Evolutionary conservation across 2,888 invertebrate genomes (phyloP).

Genomic region (Cheilosia scutellata): DNA sequence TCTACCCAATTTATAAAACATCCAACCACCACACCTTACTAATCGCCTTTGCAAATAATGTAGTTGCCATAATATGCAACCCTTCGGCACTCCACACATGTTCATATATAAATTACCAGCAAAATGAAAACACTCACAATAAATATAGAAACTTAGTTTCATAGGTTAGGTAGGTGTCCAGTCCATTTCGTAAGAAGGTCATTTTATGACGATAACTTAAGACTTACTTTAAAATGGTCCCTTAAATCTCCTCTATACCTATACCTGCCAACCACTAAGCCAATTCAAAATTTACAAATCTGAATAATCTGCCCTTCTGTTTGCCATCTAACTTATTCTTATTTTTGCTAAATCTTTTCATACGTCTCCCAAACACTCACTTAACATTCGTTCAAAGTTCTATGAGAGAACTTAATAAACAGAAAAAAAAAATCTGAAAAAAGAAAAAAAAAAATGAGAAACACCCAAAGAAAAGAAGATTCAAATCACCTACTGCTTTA

Average conservation of each 20-base stretch:
- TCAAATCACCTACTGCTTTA: slow-evolving; percentile 54
- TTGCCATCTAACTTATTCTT: neutral
- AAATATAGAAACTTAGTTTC: no score
- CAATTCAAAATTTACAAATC: slow-evolving; percentile 1
- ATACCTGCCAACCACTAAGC: neutral
- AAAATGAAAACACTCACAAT: no score
- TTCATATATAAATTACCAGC: no score
- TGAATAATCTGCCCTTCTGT: slow-evolving; percentile 24
- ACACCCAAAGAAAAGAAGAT: slow-evolving; percentile 23
- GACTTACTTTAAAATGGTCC: neutral
- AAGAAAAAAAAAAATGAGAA: neutral
- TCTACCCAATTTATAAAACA: no score
- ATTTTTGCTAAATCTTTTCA: slow-evolving; percentile 3
- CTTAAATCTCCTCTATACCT: neutral
- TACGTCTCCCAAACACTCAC: slow-evolving; percentile 7
- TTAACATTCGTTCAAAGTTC: slow-evolving; percentile 47
- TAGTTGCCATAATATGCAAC: no score
- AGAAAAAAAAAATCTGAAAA: neutral
- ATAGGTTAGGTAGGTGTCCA: no score
- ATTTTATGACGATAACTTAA: no score
- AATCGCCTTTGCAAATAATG: no score
- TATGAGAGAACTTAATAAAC: slow-evolving; percentile 10
- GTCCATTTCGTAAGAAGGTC: no score
- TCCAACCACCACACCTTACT: no score
- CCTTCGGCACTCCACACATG: no score